These are phyloP conservation scores for Emberiza fucata DNA, from an alignment of 2,113 vertebrate species.

Conservation along the genomic window DNA sequence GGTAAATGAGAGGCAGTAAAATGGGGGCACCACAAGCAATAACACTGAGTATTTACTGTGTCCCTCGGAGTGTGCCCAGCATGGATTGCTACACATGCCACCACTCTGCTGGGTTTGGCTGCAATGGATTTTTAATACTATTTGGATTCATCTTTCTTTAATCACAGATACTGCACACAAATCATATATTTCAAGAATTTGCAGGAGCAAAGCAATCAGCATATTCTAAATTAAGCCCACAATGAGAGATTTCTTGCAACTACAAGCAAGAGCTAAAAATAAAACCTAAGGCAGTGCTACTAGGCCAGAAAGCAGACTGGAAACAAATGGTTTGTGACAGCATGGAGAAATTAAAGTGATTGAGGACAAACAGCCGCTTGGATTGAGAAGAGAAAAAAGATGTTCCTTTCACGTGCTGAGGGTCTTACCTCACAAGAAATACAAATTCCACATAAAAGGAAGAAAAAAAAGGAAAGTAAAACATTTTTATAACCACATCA, in stretches of 20 bases:
- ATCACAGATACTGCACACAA: not conserved
- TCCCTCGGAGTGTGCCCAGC: not conserved
- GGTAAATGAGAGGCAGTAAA: not conserved
- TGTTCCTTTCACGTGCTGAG: constrained; percentile 74
- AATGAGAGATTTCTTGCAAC: constrained; percentile 49
- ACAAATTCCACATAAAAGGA: constrained; percentile 90
- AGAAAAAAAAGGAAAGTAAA: constrained; percentile 80
- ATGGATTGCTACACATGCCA: not conserved
- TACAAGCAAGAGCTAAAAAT: constrained; percentile 44
- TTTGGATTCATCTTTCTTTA: not conserved
- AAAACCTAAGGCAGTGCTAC: constrained; percentile 43
- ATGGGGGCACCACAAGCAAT: not conserved
- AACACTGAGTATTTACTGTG: not conserved
- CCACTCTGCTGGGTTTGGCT: not conserved
- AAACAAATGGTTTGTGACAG: constrained; percentile 59
- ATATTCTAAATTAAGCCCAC: constrained; percentile 34
- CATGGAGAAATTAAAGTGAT: constrained; percentile 67
- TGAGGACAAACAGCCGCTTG: constrained; percentile 52
- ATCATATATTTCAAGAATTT: constrained; percentile 1
- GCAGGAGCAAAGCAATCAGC: constrained; percentile 50
- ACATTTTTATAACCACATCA: constrained; percentile 74
- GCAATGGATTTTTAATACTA: not conserved
- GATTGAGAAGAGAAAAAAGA: constrained; percentile 57
- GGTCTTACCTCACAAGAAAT: constrained; percentile 93
- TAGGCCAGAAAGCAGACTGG: constrained; percentile 63